Conservation (phyloP, 2,113 vertebrate species). For the Sinocyclocheilus anophthalmus region DNA sequence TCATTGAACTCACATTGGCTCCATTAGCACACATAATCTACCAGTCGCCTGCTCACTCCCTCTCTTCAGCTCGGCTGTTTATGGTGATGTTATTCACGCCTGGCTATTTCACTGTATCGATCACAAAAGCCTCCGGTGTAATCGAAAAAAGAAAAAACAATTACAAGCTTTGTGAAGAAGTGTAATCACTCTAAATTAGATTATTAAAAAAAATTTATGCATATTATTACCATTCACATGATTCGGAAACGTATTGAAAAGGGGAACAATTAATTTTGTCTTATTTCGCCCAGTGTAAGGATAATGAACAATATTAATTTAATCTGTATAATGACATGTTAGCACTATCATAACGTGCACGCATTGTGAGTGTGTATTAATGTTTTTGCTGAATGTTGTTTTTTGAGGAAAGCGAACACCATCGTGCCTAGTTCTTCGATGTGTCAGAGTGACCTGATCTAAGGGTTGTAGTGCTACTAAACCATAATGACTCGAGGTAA, state of each 20-base stretch:
- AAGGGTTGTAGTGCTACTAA: background rate
- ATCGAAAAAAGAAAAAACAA: slow-evolving; percentile 91
- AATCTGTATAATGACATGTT: slow-evolving; percentile 29
- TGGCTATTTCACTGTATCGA: slow-evolving; percentile 81
- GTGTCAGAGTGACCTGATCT: background rate
- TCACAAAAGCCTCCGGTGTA: slow-evolving; percentile 81
- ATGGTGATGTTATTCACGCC: slow-evolving; percentile 81
- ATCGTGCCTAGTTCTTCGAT: background rate
- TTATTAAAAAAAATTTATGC: slow-evolving; percentile 75
- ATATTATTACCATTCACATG: slow-evolving; percentile 11
- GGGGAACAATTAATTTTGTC: slow-evolving; percentile 12
- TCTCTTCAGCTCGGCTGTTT: slow-evolving; percentile 81
- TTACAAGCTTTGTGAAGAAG: slow-evolving; percentile 81
- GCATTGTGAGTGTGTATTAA: background rate
- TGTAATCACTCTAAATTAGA: slow-evolving; percentile 80
- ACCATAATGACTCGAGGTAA: background rate
- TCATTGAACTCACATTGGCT: slow-evolving; percentile 86
- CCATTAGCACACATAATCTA: slow-evolving; percentile 83
- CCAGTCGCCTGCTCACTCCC: slow-evolving; percentile 73
- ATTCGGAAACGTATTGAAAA: slow-evolving; percentile 25
- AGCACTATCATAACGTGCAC: background rate
- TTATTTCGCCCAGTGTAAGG: slow-evolving; percentile 8
- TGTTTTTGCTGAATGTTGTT: background rate
- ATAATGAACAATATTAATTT: slow-evolving; percentile 31
- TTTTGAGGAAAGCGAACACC: background rate